Evolutionary conservation across 2,888 invertebrate species (phyloP).

Genomic region (Luperina nickerlii): DNA sequence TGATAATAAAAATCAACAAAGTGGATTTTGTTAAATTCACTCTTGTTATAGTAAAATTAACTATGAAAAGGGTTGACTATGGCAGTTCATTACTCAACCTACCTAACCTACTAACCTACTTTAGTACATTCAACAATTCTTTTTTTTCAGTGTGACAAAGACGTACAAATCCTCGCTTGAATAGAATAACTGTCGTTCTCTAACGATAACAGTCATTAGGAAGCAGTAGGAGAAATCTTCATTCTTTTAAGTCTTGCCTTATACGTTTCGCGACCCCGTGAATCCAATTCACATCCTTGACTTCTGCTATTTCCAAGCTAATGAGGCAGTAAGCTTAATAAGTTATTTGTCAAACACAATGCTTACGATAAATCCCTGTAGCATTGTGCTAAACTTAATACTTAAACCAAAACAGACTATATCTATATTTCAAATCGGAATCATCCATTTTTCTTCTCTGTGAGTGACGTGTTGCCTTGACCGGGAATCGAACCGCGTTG

Average conservation of each 20-base stretch:
- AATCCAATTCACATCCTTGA: neutral
- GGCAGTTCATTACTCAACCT: too few species aligned
- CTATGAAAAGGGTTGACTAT: too few species aligned
- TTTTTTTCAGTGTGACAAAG: too few species aligned
- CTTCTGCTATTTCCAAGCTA: slow-evolving; percentile 3
- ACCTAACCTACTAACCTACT: too few species aligned
- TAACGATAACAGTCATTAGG: neutral
- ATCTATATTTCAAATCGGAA: slow-evolving; percentile 58
- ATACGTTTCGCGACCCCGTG: neutral
- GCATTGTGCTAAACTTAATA: slow-evolving; percentile 44
- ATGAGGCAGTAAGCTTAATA: slow-evolving; percentile 24
- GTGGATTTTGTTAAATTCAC: too few species aligned
- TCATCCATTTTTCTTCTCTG: slow-evolving; percentile 63
- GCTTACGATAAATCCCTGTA: slow-evolving; percentile 45
- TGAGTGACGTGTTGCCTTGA: slow-evolving; percentile 66
- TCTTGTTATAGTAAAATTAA: too few species aligned
- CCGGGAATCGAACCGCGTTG: slow-evolving; percentile 67
- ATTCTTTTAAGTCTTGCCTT: neutral
- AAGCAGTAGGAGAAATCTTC: neutral
- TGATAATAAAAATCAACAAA: too few species aligned
- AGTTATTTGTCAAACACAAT: slow-evolving; percentile 31
- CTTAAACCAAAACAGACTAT: slow-evolving; percentile 42
- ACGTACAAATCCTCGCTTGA: neutral
- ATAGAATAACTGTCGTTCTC: neutral
- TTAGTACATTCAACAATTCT: too few species aligned